Base-by-base conservation (phyloP, 2,113 vertebrate genomes). In the Oxyura jamaicensis region DNA sequence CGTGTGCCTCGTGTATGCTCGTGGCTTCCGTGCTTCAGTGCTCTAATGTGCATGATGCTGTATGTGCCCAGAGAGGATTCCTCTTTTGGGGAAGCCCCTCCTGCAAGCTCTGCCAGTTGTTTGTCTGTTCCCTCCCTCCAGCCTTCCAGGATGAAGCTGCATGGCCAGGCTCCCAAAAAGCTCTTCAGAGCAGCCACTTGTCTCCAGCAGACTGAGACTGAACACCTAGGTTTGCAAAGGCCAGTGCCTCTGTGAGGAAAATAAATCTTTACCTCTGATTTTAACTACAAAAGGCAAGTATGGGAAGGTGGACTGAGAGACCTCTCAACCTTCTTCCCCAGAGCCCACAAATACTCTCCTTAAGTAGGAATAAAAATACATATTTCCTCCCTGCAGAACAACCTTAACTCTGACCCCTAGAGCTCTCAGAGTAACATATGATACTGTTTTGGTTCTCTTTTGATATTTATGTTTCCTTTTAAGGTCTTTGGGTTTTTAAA, bases 211-310 rank as follows among this genome's bases (percentile, higher is more conserved):
- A 44, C 48, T 0, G 0, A 62, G 91, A 95, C 84, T 91, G 60
- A 95, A 31, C 91, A 48, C 56, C 16, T 50, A 21, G 58, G 41
- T 89, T 76, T 88, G 83, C 59, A 88, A 96, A 92, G 66, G 81
- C 74, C 79, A 36, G 88, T 85, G 58, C 79, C 48, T 90, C 58
- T 53, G 8, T 20, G 88, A 96, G 76, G 63, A 79, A 96, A 55
- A 39, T 6, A 50, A 39, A 25, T 73, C 83, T 86, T 84, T 65
- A 68, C 86, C 33, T 84, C 48, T 48, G 42, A 35, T 52, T 26
- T 84, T 86, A 93, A 76, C 83, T 91, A 65, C 77, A 91, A 86
- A 91, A 90, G 68, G 60, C 65, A 53, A 53, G 73, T 76, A 65
- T 63, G 73, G 83, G 69, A 46, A 90, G 28, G 44, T 83, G 77